Conservation (phyloP, 2,888 invertebrate species). For the Nomada ferruginata region DNA sequence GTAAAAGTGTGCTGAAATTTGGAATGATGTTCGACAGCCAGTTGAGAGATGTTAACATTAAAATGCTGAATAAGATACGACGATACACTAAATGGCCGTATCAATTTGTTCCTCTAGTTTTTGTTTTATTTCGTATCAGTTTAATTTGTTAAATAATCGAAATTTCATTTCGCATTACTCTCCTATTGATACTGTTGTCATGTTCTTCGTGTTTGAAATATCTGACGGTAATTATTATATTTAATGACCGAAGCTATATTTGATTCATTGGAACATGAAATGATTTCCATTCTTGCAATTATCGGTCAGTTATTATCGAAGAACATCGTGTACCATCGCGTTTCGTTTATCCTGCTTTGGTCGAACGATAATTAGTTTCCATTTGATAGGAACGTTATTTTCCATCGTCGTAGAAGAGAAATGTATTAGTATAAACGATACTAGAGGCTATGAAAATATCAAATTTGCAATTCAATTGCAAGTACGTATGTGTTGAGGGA, state of each 20-base stretch:
- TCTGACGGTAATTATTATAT: too few species aligned
- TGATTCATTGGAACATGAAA: neutral
- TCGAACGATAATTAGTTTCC: neutral
- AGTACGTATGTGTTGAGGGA: neutral
- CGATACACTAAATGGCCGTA: neutral
- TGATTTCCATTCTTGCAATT: neutral
- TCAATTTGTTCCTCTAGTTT: too few species aligned
- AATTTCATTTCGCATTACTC: too few species aligned
- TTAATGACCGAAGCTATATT: too few species aligned
- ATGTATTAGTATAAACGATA: neutral
- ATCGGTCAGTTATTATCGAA: neutral
- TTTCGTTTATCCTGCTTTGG: too few species aligned
- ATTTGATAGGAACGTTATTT: neutral
- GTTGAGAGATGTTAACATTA: neutral
- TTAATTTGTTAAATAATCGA: too few species aligned
- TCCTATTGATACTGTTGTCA: too few species aligned
- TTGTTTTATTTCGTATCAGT: too few species aligned
- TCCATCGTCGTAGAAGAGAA: neutral
- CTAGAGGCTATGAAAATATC: neutral
- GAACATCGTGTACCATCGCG: too few species aligned
- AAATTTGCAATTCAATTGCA: neutral
- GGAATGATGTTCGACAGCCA: neutral
- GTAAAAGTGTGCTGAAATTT: neutral
- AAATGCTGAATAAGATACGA: neutral
- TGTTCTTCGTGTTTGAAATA: too few species aligned